Percentiles rank a stretch among this genome's conserved stretches.
These are phyloP conservation scores for Heliconius himera DNA, from an alignment of 1,140 invertebrate genomes.

Conservation along the genomic window DNA sequence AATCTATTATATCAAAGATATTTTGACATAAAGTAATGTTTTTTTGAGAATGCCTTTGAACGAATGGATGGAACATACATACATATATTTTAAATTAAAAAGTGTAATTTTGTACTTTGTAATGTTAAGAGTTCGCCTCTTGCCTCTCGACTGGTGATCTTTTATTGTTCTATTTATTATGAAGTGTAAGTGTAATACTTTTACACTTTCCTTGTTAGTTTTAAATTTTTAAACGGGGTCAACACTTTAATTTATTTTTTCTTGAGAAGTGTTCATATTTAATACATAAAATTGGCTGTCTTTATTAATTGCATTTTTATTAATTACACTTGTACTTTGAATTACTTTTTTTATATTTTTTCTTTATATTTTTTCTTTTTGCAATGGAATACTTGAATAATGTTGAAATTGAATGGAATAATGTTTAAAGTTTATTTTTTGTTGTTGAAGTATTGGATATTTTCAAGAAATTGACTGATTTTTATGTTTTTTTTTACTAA, in stretches of 20 bases:
- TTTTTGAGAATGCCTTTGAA: constrained; percentile 46
- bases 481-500: no score
- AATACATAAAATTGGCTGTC: no score
- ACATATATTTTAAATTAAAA: constrained; percentile 49
- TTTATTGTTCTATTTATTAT: constrained; percentile 5
- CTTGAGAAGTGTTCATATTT: no score
- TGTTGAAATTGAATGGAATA: no score
- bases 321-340: no score
- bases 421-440: no score
- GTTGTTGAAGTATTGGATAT: no score
- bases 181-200: neutral
- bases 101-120: constrained; percentile 53
- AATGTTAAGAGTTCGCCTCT: constrained; percentile 48
- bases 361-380: no score
- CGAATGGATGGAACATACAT: constrained; percentile 25
- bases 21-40: constrained; percentile 22
- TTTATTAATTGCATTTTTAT: no score
- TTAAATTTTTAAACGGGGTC: neutral
- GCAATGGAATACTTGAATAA: no score
- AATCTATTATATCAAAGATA: neutral
- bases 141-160: constrained; percentile 36
- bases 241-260: constrained; percentile 21
- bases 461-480: no score
- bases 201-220: neutral
- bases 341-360: no score